Percentiles rank a stretch among this genome's conserved stretches.
These are phyloP conservation scores for Sparidentex hasta DNA, from an alignment of 2,797 vertebrate species.

Conservation along the genomic window DNA sequence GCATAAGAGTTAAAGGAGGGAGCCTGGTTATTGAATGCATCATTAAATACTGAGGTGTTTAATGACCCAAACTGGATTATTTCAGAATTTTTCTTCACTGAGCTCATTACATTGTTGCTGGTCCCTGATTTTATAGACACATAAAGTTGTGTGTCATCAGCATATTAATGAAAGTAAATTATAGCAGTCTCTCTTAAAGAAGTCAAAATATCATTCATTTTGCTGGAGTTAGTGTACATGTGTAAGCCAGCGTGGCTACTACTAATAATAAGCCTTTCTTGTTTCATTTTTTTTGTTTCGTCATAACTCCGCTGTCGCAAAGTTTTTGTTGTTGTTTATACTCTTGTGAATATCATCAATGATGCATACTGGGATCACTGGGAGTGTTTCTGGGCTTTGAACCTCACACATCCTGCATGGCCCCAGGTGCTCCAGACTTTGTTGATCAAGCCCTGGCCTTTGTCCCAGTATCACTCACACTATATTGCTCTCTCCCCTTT, in stretches of 20 bases:
- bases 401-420: constrained; percentile 21
- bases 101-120: neutral
- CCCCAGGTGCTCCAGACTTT: constrained; percentile 34
- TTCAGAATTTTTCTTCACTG: neutral
- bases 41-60: constrained; percentile 1
- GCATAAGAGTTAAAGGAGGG: neutral
- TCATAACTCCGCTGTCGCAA: neutral
- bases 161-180: neutral
- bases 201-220: too few species aligned
- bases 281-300: neutral
- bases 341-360: neutral
- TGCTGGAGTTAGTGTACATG: too few species aligned
- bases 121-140: neutral
- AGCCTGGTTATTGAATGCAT: neutral
- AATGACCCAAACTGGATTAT: constrained; percentile 6
- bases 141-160: constrained; percentile 2
- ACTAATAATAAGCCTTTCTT: neutral
- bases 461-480: constrained; percentile 35
- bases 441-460: constrained; percentile 43
- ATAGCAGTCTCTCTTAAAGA: neutral
- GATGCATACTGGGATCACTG: constrained; percentile 21
- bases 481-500: constrained; percentile 34
- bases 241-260: neutral
- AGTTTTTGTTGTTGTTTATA: too few species aligned
- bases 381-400: constrained; percentile 14